Evolutionary conservation across 2,888 invertebrate species (phyloP).

Genomic region (Eupeodes luniger): DNA sequence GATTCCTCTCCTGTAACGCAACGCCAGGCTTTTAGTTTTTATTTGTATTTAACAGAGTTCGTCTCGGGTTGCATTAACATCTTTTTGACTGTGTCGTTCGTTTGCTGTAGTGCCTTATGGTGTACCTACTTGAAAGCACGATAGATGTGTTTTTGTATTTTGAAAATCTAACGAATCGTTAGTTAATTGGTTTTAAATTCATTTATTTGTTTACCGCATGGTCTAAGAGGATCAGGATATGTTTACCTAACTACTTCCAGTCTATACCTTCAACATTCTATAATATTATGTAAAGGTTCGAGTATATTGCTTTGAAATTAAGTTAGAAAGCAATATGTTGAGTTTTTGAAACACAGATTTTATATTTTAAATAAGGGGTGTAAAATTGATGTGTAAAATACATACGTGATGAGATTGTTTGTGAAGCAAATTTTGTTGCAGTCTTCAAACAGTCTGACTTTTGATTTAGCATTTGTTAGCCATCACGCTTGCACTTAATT

Average conservation of each 20-base stretch:
- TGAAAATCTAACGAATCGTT: slow-evolving; percentile 41
- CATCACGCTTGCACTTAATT: no score
- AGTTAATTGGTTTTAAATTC: slow-evolving; percentile 66
- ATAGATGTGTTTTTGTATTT: slow-evolving; percentile 51
- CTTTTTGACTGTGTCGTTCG: slow-evolving; percentile 24
- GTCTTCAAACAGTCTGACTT: no score
- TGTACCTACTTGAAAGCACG: slow-evolving; percentile 28
- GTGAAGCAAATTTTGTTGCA: no score
- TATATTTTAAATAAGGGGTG: not conserved
- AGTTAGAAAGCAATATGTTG: not conserved
- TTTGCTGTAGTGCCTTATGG: not conserved
- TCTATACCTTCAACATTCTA: no score
- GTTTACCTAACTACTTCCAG: no score
- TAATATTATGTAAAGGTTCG: no score
- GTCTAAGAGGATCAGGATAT: not conserved
- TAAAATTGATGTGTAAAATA: not conserved
- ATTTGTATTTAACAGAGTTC: not conserved
- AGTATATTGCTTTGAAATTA: slow-evolving; percentile 25
- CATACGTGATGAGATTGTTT: no score
- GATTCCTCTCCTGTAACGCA: slow-evolving; percentile 6
- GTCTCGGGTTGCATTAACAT: slow-evolving; percentile 16
- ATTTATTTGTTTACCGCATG: slow-evolving; percentile 48
- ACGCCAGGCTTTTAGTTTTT: not conserved
- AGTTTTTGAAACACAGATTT: not conserved
- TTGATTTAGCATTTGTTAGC: no score